A percentile compares a stretch with the other conserved stretches of the same genome.
These are phyloP conservation scores for Luperina testacea DNA, from an alignment of 2,888 invertebrate genomes.

Conservation along the genomic window DNA sequence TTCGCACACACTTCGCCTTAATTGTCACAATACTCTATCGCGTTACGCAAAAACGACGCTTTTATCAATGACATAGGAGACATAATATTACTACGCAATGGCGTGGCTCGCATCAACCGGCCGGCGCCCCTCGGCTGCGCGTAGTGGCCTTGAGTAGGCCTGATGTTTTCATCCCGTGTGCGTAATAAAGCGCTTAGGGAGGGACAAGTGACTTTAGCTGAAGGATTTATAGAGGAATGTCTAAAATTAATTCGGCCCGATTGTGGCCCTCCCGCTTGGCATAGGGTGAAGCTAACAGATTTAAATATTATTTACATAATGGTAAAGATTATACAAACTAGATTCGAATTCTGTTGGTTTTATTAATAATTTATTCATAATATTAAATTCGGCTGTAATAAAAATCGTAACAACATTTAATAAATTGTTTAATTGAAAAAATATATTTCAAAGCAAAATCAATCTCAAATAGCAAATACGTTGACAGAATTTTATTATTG, in stretches of 20 bases:
- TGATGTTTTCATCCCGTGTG: slow-evolving; percentile 89
- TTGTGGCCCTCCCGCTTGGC: slow-evolving; percentile 76
- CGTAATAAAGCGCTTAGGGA: slow-evolving; percentile 89
- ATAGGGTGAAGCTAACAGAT: slow-evolving; percentile 69
- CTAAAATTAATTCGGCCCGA: slow-evolving; percentile 86
- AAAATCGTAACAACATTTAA: slow-evolving; percentile 27
- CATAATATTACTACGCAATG: slow-evolving; percentile 78
- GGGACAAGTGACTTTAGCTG: slow-evolving; percentile 86
- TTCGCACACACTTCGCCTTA: slow-evolving; percentile 80
- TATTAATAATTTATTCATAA: not conserved
- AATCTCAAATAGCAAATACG: slow-evolving; percentile 24
- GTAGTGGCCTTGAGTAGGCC: slow-evolving; percentile 87
- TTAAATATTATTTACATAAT: slow-evolving; percentile 74
- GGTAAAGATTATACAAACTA: slow-evolving; percentile 43
- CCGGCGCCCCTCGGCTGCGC: slow-evolving; percentile 74
- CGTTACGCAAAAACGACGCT: slow-evolving; percentile 87
- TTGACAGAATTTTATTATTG: slow-evolving; percentile 16
- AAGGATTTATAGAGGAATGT: slow-evolving; percentile 88
- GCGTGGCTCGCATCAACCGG: slow-evolving; percentile 52
- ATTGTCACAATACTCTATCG: slow-evolving; percentile 76
- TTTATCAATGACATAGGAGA: slow-evolving; percentile 88
- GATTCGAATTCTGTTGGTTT: slow-evolving; percentile 3
- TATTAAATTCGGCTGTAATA: not conserved
- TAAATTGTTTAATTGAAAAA: slow-evolving; percentile 57
- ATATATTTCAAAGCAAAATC: slow-evolving; percentile 50